phyloP scores from a whole-genome alignment of 2,888 invertebrate species.

The Parnassius smintheus region DNA sequence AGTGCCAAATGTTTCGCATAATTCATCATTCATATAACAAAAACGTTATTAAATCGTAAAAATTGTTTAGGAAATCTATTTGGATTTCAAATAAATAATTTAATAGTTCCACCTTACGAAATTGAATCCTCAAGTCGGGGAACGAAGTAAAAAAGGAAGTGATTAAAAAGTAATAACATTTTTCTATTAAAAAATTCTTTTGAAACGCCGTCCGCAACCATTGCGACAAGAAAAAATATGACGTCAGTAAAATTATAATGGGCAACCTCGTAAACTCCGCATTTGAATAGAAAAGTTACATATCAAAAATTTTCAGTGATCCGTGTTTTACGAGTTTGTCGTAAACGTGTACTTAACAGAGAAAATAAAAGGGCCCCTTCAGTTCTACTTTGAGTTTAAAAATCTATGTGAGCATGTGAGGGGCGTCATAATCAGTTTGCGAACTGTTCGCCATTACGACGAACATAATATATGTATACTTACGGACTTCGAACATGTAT shows the following conservation, averaged over 20 bases:
- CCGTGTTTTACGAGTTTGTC: constrained; percentile 79
- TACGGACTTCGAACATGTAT: constrained; percentile 5
- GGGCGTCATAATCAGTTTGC: constrained; percentile 58
- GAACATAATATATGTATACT: constrained; percentile 19
- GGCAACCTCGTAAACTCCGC: constrained; percentile 69
- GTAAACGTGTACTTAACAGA: constrained; percentile 77
- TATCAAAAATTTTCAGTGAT: constrained; percentile 81
- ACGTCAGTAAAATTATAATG: constrained; percentile 78
- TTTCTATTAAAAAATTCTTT: constrained; percentile 67
- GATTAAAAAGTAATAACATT: constrained; percentile 75
- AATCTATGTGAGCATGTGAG: constrained; percentile 56
- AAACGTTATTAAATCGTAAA: constrained; percentile 1
- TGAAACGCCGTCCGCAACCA: constrained; percentile 71
- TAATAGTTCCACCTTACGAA: constrained; percentile 53
- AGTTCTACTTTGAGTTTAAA: constrained; percentile 60
- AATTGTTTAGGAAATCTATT: constrained; percentile 7
- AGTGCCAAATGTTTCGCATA: not conserved
- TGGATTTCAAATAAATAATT: constrained; percentile 42
- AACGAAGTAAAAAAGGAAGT: constrained; percentile 62
- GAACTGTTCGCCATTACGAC: constrained; percentile 27
- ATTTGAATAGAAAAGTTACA: constrained; percentile 81
- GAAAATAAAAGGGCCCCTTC: constrained; percentile 66
- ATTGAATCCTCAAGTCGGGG: constrained; percentile 52
- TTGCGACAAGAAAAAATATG: constrained; percentile 70
- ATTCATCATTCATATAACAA: not conserved